Conservation (phyloP, 2,797 vertebrate genomes). For the Chiloscyllium punctatum region DNA sequence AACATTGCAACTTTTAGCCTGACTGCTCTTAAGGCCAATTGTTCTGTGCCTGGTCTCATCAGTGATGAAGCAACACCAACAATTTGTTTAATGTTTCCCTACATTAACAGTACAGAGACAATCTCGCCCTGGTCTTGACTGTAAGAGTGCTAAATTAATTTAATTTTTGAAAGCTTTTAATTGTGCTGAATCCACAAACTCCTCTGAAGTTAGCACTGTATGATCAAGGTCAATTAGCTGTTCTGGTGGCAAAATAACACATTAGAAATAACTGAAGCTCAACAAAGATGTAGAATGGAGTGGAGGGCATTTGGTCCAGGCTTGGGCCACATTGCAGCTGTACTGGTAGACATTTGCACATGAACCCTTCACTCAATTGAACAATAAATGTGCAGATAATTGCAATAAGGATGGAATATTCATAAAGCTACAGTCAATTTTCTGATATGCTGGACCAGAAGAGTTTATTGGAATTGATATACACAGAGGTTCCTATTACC, state of each 20-base stretch:
- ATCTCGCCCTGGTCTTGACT: not conserved
- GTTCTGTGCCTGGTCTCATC: not conserved
- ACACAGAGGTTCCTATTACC: not conserved
- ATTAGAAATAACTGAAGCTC: too few relatives aligned
- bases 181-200: not conserved
- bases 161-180: not conserved
- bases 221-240: not conserved
- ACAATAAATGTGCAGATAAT: not conserved
- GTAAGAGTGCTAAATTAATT: not conserved
- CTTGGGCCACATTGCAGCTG: not conserved
- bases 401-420: not conserved
- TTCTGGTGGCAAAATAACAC: not conserved
- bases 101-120: not conserved
- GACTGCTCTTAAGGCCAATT: not conserved
- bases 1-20: not conserved
- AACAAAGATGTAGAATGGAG: not conserved
- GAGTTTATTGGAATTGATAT: not conserved
- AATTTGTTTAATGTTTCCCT: not conserved
- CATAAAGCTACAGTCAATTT: not conserved
- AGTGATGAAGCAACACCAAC: not conserved
- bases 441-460: not conserved
- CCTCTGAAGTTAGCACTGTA: not conserved
- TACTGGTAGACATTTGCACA: not conserved
- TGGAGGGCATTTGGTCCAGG: not conserved
- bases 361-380: not conserved